Evolutionary conservation across 2,113 vertebrate genomes (phyloP), one percentile per base, ranked within the genome.

Genomic region (Fulmarus glacialis): DNA sequence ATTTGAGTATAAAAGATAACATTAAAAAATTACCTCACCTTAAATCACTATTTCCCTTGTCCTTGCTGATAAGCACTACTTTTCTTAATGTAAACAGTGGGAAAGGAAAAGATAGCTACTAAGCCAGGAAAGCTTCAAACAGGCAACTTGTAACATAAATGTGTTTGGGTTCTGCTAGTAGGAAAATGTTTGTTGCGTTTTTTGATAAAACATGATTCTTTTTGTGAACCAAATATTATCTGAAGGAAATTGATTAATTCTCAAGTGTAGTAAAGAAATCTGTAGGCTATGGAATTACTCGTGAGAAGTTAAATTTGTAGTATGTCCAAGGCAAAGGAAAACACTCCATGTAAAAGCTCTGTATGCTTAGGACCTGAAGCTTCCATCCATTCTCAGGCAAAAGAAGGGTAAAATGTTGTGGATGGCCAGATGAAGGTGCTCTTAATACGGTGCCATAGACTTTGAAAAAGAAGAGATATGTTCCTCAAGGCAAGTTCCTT

Each of bases 381-480:
- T 66, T 72, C 29, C 19, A 43, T 27, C 29, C 14, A 12, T 26
- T 48, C 42, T 19, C 18, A 34, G 15, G 17, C 3, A 8, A 52
- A 66, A 66, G 15, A 59, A 47, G 22, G 29, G 14, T 52, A 30
- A 47, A 24, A 29, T 30, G 17, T 73, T 48, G 27, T 36, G 55
- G 24, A 21, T 26, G 45, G 8, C 27, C n/a, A 14, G 29, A 29
- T n/a, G 40, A 67, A 40, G 11, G 8, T 24, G 10, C 11, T 59
- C 17, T 6, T 56, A n/a, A 40, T 30, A 26, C 4, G 5, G 11
- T 47, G 67, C 19, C 7, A 9, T 16, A 67, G 52, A 45, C 15
- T n/a, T n/a, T 1, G 9, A 45, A 73, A 73, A 43, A 40, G 9
- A 26, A 48, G 30, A 68, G 6, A 67, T 10, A 12, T 0, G 1